Percentiles rank a stretch among this genome's conserved stretches.
Conservation (phyloP, 2,113 vertebrate species). For the Ctenodactylus gundi region DNA sequence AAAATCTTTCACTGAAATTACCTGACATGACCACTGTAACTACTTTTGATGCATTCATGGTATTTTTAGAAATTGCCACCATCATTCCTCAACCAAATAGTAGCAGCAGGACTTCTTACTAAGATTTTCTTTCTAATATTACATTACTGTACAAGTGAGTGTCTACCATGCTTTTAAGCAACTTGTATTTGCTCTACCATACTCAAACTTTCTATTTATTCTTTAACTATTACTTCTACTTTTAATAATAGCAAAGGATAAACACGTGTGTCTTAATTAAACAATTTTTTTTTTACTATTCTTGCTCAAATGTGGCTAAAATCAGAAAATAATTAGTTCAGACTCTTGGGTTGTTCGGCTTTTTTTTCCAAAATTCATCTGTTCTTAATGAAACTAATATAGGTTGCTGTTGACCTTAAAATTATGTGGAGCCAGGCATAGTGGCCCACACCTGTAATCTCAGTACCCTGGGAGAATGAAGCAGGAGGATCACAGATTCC, state of each 20-base stretch:
- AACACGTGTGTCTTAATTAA: not conserved
- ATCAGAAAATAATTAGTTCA: not conserved
- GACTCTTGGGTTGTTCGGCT: not conserved
- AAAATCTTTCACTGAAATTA: not conserved
- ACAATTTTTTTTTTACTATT: not conserved
- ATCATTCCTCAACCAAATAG: not conserved
- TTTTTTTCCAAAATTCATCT: not conserved
- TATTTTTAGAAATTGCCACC: not conserved
- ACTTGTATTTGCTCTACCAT: not conserved
- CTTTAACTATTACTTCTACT: not conserved
- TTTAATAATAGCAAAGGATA: not conserved
- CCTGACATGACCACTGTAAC: not conserved
- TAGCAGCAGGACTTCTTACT: not conserved
- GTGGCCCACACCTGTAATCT: no score
- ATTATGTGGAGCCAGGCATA: no score
- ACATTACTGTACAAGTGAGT: not conserved
- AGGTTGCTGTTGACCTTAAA: not conserved
- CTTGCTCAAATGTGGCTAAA: not conserved
- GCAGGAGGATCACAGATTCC: no score
- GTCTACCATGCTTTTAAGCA: not conserved
- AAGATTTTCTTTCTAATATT: constrained; percentile 1
- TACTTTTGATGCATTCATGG: not conserved
- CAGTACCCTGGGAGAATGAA: no score
- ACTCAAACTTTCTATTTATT: not conserved
- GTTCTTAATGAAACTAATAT: not conserved